Percentiles rank a stretch among this genome's conserved stretches.
Conservation (phyloP, 2,797 vertebrate genomes). For the Gymnothorax reevesii region DNA sequence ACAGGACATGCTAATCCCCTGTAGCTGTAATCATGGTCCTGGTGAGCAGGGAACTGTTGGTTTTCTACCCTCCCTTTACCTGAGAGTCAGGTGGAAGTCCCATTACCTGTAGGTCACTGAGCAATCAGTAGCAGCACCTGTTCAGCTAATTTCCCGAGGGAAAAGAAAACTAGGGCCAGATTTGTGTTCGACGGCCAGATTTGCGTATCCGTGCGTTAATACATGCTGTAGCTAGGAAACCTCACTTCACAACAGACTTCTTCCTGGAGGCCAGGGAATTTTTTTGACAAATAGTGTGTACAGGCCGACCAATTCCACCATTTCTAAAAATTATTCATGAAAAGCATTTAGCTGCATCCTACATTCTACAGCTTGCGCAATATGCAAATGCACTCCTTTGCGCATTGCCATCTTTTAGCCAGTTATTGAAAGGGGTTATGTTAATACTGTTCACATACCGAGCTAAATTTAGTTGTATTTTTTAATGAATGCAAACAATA, state of each 20-base stretch:
- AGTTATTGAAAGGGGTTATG: not conserved
- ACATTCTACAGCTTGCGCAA: not conserved
- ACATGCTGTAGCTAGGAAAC: not conserved
- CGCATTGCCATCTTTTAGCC: not conserved
- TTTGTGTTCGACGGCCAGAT: too few species aligned
- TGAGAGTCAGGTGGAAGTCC: too few species aligned
- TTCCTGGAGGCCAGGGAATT: not conserved
- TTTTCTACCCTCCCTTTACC: too few species aligned
- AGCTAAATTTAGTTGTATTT: not conserved
- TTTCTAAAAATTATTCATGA: not conserved
- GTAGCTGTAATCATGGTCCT: too few species aligned
- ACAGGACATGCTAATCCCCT: not conserved
- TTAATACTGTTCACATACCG: not conserved
- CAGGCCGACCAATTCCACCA: not conserved
- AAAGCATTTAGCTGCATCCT: not conserved
- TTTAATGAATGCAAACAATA: not conserved
- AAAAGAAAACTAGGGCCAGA: too few species aligned
- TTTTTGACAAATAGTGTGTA: not conserved
- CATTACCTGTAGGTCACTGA: too few species aligned
- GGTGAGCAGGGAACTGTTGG: too few species aligned
- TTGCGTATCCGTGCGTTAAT: not conserved
- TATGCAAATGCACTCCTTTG: not conserved
- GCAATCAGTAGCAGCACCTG: too few species aligned
- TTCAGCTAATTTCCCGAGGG: too few species aligned
- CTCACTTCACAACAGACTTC: not conserved